These are phyloP conservation scores for Deladenus siricidicola DNA, from an alignment of 2,888 invertebrate species.

Conservation along the genomic window DNA sequence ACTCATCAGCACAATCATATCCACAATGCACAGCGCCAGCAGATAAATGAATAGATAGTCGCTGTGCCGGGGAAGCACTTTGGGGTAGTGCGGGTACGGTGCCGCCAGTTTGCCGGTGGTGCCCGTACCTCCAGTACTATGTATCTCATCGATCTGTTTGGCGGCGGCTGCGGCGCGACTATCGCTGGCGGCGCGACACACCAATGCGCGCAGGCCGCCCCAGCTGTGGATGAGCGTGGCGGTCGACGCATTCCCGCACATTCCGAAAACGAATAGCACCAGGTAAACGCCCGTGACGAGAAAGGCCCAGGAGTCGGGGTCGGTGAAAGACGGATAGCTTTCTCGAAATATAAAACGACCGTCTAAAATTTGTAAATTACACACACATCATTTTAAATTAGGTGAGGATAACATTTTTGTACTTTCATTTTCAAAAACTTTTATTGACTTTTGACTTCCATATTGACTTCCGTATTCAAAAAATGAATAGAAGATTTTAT, in stretches of 20 bases:
- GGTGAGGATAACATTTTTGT: too few species aligned
- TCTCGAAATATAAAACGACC: background rate
- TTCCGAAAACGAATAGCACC: background rate
- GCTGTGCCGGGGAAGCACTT: background rate
- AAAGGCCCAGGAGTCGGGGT: background rate
- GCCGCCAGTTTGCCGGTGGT: background rate
- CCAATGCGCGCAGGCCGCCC: background rate
- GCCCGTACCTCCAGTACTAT: background rate
- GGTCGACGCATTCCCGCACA: background rate
- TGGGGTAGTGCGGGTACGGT: too few species aligned
- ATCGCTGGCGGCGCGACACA: too few species aligned
- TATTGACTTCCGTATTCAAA: too few species aligned
- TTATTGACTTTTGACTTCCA: too few species aligned
- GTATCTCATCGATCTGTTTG: background rate
- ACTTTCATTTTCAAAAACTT: too few species aligned
- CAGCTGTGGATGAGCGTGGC: background rate
- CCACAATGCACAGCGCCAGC: background rate
- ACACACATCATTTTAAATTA: too few species aligned
- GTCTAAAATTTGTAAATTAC: too few species aligned
- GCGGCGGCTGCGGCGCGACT: background rate
- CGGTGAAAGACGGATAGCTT: background rate
- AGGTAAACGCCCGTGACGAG: background rate
- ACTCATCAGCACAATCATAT: background rate
- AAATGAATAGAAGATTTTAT: too few species aligned
- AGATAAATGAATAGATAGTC: background rate